Evolutionary conservation across 92 coral and sea anemone genomes (phyloP), one percentile per base, ranked within the genome.

Genomic region (Epizoanthus illoricatus): DNA sequence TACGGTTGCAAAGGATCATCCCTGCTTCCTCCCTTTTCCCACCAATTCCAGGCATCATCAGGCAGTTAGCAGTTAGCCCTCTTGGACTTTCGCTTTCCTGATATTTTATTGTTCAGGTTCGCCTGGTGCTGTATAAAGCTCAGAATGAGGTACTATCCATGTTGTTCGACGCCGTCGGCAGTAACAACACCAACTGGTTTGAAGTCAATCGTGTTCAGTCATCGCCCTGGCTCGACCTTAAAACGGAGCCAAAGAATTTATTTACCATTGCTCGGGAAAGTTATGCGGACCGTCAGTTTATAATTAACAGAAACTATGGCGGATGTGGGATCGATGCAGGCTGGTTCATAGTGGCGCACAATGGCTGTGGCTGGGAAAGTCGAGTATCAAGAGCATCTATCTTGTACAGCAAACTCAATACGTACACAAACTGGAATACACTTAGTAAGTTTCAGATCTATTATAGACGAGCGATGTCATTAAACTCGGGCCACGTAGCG

Each of bases 221-320:
- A 9, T 84, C 90, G 54, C 78, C 95, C 0, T 91, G 94, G 95
- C 20, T 79, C 12, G 90, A 89, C 40, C 62, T 91, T 1, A 20
- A 39, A 18, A 52, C 89, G 3, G 84, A 76, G 62, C 86, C 81
- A 17, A 74, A 43, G 4, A 91, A 91, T 81, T 54, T 3, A 85
- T 89, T 91, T 60, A 55, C 85, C 69, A 79, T 89, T 56, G 33
- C 33, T 6, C 73, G 63, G 5, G 76, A 9, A 10, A 42, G 24
- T 23, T 60, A 68, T 28, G 16, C 1, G 19, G 45, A 69, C 9
- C 94, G 94, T 5, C 75, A 81, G 18, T 91, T 91, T 71, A 43
- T 79, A 54, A 91, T 89, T n/a, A 91, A 65, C 86, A 65, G 84
- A 13, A 69, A 4, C 9, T 84, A 91, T 67, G 42, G 42, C 7